phyloP scores from a whole-genome alignment of 2,113 vertebrate species.

The Camelus bactrianus region DNA sequence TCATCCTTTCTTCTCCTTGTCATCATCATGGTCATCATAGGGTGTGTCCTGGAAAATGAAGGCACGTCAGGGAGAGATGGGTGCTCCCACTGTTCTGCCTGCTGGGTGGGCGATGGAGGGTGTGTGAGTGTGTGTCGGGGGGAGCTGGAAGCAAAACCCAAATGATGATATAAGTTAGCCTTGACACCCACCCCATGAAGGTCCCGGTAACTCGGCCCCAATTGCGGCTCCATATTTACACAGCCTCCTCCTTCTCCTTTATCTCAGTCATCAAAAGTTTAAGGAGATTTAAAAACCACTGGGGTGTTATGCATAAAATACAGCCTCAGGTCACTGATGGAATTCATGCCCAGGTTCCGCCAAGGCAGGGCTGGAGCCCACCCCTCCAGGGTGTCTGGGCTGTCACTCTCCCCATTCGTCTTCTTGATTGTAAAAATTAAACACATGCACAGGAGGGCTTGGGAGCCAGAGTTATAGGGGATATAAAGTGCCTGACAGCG shows the following conservation, averaged over 20 bases:
- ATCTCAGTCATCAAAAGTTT: conserved; percentile 86
- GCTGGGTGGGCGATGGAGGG: background rate
- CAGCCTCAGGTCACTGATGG: conserved; percentile 76
- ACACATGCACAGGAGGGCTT: conserved; percentile 76
- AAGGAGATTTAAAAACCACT: conserved; percentile 84
- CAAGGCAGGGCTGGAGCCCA: conserved; percentile 72
- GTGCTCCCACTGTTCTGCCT: rapidly evolving
- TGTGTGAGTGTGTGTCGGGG: background rate
- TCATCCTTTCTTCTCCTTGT: background rate
- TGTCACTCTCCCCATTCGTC: conserved; percentile 44
- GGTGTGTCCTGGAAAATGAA: background rate
- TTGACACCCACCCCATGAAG: background rate
- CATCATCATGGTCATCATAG: background rate
- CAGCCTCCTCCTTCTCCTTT: conserved; percentile 79
- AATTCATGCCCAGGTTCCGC: conserved; percentile 78
- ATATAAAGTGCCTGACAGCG: conserved; percentile 77
- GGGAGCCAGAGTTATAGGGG: conserved; percentile 76
- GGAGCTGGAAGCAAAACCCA: background rate
- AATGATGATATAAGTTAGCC: background rate
- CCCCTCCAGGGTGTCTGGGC: conserved; percentile 65
- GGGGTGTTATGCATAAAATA: conserved; percentile 84
- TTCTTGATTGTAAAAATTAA: conserved; percentile 80
- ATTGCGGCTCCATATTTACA: conserved; percentile 71
- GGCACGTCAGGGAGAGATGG: background rate
- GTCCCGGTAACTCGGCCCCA: conserved; percentile 32